Conservation (phyloP, 2,113 vertebrate genomes). For the Erinaceus europaeus region DNA sequence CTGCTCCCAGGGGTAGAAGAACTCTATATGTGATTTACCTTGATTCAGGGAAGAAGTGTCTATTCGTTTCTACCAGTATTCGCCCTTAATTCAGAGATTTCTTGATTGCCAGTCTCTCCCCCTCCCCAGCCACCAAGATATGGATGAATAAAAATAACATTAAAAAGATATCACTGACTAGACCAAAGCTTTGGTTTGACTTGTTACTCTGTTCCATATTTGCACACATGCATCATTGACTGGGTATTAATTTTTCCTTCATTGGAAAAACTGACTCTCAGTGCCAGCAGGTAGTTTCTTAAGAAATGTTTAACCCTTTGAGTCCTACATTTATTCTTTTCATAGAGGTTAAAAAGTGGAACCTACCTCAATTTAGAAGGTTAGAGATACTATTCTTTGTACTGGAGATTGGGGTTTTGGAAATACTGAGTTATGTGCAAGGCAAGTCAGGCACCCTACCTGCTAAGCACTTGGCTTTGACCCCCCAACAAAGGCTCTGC, state of each 20-base stretch:
- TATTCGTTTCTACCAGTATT: background rate
- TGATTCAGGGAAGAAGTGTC: background rate
- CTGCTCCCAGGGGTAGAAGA: background rate
- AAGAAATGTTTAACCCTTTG: background rate
- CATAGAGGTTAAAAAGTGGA: background rate
- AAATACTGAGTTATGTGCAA: no score
- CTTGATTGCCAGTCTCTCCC: background rate
- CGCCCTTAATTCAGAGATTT: background rate
- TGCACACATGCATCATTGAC: background rate
- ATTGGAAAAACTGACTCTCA: conserved; percentile 22
- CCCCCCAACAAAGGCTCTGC: no score
- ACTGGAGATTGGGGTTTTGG: background rate
- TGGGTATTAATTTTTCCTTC: conserved; percentile 9
- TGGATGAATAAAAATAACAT: background rate
- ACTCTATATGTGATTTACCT: background rate
- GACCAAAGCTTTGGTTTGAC: background rate
- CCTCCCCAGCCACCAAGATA: no score
- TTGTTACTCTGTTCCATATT: conserved; percentile 17
- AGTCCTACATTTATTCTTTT: conserved; percentile 19
- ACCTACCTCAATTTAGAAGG: background rate
- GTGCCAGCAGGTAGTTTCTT: conserved; percentile 1
- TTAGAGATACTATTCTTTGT: background rate
- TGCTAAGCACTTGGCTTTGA: no score
- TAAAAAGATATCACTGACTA: background rate
- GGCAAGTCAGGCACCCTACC: no score